A percentile compares a stretch with the other conserved stretches of the same genome.
Conservation (phyloP, 1,140 invertebrate genomes). For the Babylonia areolata region DNA sequence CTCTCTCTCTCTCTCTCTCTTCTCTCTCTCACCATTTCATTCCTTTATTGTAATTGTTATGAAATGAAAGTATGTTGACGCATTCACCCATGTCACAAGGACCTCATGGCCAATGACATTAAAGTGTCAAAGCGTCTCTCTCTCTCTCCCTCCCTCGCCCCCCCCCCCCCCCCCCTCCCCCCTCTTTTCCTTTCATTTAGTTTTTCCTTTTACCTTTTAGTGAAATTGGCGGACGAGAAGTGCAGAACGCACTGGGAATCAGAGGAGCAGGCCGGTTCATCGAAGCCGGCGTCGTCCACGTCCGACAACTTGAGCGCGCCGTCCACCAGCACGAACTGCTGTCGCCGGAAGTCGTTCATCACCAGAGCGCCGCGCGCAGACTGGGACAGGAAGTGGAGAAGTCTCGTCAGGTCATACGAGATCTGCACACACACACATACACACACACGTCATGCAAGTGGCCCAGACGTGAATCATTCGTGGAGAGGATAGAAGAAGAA, state of each 20-base stretch:
- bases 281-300: slow-evolving; percentile 77
- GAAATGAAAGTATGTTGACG: too few species aligned
- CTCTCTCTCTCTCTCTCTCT: too few species aligned
- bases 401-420: slow-evolving; percentile 73
- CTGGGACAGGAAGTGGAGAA: slow-evolving; percentile 75
- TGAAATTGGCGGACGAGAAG: slow-evolving; percentile 66
- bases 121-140: too few species aligned
- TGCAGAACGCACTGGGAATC: slow-evolving; percentile 63
- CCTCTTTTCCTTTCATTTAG: too few species aligned
- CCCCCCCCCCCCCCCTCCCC: too few species aligned
- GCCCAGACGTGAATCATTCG: neutral
- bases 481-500: neutral
- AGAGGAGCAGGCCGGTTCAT: slow-evolving; percentile 71
- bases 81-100: too few species aligned
- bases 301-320: slow-evolving; percentile 77
- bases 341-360: slow-evolving; percentile 77
- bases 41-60: too few species aligned
- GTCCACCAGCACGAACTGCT: slow-evolving; percentile 78
- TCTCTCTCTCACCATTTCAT: too few species aligned
- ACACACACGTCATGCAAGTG: neutral
- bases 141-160: too few species aligned
- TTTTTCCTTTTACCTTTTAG: slow-evolving; percentile 57
- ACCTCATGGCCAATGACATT: too few species aligned
- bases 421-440: slow-evolving; percentile 58
- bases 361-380: slow-evolving; percentile 76